Evolutionary conservation across 2,888 invertebrate genomes (phyloP).

Genomic region (Pegoplata infirma): DNA sequence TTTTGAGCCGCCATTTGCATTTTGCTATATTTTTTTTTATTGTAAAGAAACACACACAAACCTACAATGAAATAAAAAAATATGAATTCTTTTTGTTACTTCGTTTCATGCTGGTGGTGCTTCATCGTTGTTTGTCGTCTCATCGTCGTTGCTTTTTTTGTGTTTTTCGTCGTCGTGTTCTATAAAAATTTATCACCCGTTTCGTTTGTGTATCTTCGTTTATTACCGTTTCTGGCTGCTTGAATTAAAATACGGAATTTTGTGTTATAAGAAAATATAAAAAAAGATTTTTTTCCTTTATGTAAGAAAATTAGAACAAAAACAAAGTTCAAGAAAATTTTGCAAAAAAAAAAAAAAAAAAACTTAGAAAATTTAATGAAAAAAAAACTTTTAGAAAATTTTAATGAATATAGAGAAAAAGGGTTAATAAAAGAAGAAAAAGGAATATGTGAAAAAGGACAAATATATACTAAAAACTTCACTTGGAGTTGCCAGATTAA

Average conservation of each 20-base stretch:
- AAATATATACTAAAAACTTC: neutral
- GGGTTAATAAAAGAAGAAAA: neutral
- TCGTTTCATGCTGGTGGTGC: slow-evolving; percentile 39
- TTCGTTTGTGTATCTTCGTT: slow-evolving; percentile 39
- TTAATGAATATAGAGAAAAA: too few species aligned
- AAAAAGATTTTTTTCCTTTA: slow-evolving; percentile 17
- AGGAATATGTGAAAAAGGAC: neutral
- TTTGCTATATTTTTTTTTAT: slow-evolving; percentile 24
- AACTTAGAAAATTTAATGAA: neutral
- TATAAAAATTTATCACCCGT: slow-evolving; percentile 44
- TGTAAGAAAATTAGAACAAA: slow-evolving; percentile 20
- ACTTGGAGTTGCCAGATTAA: slow-evolving; percentile 38
- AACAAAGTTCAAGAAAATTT: slow-evolving; percentile 5
- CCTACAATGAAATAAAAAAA: neutral
- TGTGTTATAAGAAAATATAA: neutral
- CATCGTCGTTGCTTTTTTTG: slow-evolving; percentile 41
- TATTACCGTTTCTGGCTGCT: slow-evolving; percentile 30
- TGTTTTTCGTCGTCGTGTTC: slow-evolving; percentile 25
- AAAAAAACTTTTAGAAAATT: too few species aligned
- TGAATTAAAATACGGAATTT: slow-evolving; percentile 13
- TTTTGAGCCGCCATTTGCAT: slow-evolving; percentile 56
- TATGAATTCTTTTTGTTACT: slow-evolving; percentile 50
- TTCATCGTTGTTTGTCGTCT: slow-evolving; percentile 56
- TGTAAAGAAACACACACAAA: slow-evolving; percentile 20
- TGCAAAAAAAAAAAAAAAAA: neutral